A percentile compares a stretch with the other conserved stretches of the same genome.
These are phyloP conservation scores for Masticophis lateralis DNA, from an alignment of 2,797 vertebrate genomes.

Conservation along the genomic window DNA sequence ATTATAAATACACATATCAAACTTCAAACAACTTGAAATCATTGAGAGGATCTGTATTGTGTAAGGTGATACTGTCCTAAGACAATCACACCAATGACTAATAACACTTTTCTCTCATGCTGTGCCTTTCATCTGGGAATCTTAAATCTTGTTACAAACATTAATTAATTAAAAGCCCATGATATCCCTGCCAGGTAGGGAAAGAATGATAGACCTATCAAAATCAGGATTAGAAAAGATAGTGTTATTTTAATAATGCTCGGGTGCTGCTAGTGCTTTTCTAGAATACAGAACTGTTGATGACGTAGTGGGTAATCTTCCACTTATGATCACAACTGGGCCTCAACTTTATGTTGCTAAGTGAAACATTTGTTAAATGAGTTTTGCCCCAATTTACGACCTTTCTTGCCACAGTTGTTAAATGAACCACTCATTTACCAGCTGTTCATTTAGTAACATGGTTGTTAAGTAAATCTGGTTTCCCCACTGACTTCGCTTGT, in stretches of 20 bases:
- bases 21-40: constrained; percentile 67
- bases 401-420: background rate
- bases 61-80: constrained; percentile 69
- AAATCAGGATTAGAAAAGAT: constrained; percentile 64
- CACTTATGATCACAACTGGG: background rate
- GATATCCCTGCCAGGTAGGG: constrained; percentile 64
- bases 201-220: constrained; percentile 60
- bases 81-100: constrained; percentile 66
- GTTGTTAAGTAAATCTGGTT: background rate
- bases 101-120: constrained; percentile 63
- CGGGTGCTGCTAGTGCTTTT: constrained; percentile 27
- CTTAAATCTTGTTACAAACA: constrained; percentile 65
- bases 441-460: background rate
- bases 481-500: background rate
- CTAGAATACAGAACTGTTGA: background rate
- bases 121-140: constrained; percentile 70
- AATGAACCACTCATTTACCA: background rate
- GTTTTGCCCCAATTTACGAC: background rate
- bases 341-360: background rate
- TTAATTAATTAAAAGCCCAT: constrained; percentile 69
- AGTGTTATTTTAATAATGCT: constrained; percentile 57
- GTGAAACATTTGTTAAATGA: background rate
- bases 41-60: constrained; percentile 69
- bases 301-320: background rate
- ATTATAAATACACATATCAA: constrained; percentile 68